Evolutionary conservation across 2,113 vertebrate genomes (phyloP), one percentile per base, ranked within the genome.

Genomic region (Motacilla alba): DNA sequence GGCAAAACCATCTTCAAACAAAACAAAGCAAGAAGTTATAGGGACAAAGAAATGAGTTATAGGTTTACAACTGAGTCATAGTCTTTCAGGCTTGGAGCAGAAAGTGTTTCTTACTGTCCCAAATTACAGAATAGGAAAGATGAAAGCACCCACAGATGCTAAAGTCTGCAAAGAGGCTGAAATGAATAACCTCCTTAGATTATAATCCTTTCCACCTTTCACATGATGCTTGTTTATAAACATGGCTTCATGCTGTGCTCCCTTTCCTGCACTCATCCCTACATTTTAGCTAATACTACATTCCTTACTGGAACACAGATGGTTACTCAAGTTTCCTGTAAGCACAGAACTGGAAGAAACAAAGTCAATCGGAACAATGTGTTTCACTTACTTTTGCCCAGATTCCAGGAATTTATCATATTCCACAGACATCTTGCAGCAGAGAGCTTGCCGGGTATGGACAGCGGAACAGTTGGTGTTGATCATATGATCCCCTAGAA

Each of bases 401-500:
- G 99, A 99, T 95, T 99, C 98, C 10, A 99, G 98, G 97, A 99
- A 99, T 92, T 99, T 99, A 97, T 99, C 99, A 1, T 99, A 99
- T 88, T 99, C 99, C 93, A 99, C 99, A 3, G 99, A 99, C 99
- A 99, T 99, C 98, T 99, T 99, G 97, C 99, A 99, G 97, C 99
- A 99, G 55, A 99, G 98, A 9, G 99, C 99, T 97, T 99, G 99
- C 18, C 99, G 98, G 3, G 98, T 99, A 94, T 99, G 99, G 63
- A 98, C 98, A 3, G 99, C 98, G 0, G 99, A 99, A 92, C 99
- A 99, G 97, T 99, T 99, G 41, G 99, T 99, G 97, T 99, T 99
- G 98, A 99, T 98, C 89, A 99, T 88, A 50, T 98, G 99, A 59
- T 94, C 95, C 17, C 99, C 99, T 99, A 91, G 6, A 82, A 90